Evolutionary conservation across 2,888 invertebrate species (phyloP), one percentile per base, ranked within the genome.

Genomic region (Plebejus argus): DNA sequence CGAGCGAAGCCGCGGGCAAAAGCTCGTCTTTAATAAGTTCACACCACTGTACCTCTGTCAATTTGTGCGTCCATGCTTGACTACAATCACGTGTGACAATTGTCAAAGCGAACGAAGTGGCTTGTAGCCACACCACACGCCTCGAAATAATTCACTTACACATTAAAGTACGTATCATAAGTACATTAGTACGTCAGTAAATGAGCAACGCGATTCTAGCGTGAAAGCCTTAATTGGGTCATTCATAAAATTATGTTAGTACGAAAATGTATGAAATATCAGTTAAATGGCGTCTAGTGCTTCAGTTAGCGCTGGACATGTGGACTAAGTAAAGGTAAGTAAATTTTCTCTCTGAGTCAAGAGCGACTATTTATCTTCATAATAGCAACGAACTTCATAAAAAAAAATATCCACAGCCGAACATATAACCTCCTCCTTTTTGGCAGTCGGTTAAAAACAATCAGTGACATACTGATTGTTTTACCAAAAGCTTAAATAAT

Each of bases 101-200:
- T 33, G 66, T 18, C 28, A 66, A 66, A 66, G 15, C 66, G 66
- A 61, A 28, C 66, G 28, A 66, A 66, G 66, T 33, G 10, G 28
- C 66, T 33, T 12, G 28, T 28, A 66, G 66, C 66, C 66, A 33
- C 28, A 53, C 18, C 18, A 53, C 53, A 66, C 66, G 28, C 28
- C 28, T 28, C 66, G 28, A 1, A 33, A 33, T 66, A 66, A 66
- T 66, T 66, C 66, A 66, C 66, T 66, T 33, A 66, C 66, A 66
- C 66, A 33, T 28, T 66, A 66, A 28, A 66, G 66, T 66, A 66
- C 66, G 28, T 28, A 12, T 66, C 66, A 66, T 66, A 66, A 66
- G 66, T 66, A 28, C 66, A 66, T 66, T 66, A 61, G 20, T 61
- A 61, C 61, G 61, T 61, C 61, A 61, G 61, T 61, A 66, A 66